phyloP scores from a whole-genome alignment of 2,888 invertebrate species.

The Coecobrya sp. region DNA sequence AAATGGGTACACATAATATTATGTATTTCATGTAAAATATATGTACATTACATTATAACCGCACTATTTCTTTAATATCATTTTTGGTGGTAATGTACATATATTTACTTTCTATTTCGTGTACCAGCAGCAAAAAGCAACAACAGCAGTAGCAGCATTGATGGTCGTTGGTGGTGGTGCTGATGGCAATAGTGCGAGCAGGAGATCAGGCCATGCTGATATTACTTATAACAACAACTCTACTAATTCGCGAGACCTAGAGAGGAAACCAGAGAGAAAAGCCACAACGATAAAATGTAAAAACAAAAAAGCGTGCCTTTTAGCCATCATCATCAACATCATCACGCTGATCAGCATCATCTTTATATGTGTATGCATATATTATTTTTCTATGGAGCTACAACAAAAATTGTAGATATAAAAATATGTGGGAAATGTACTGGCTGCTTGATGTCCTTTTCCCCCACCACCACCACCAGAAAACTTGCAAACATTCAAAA shows the following conservation, averaged over 20 bases:
- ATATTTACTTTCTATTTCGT: slow-evolving; percentile 29
- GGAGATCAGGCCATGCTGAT: background rate
- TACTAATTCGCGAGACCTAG: background rate
- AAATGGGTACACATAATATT: too few relatives aligned
- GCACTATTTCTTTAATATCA: background rate
- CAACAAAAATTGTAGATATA: background rate
- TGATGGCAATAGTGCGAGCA: background rate
- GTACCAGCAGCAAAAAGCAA: background rate
- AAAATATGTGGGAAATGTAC: slow-evolving; percentile 34
- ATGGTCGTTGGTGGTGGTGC: background rate
- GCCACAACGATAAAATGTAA: background rate
- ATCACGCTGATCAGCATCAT: background rate
- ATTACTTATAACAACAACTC: too few relatives aligned
- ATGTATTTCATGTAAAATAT: too few relatives aligned
- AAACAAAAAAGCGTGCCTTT: slow-evolving; percentile 19
- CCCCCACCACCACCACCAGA: background rate
- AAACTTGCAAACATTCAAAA: background rate
- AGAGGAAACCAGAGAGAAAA: slow-evolving; percentile 8
- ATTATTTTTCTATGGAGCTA: background rate
- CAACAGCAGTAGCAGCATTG: background rate
- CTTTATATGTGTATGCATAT: background rate
- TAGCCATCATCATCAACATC: slow-evolving; percentile 26
- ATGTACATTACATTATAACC: too few relatives aligned
- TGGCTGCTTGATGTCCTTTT: slow-evolving; percentile 9
- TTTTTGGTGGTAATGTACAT: background rate